Base-by-base conservation (phyloP, 2,797 vertebrate genomes). In the Propithecus deckenii region DNA sequence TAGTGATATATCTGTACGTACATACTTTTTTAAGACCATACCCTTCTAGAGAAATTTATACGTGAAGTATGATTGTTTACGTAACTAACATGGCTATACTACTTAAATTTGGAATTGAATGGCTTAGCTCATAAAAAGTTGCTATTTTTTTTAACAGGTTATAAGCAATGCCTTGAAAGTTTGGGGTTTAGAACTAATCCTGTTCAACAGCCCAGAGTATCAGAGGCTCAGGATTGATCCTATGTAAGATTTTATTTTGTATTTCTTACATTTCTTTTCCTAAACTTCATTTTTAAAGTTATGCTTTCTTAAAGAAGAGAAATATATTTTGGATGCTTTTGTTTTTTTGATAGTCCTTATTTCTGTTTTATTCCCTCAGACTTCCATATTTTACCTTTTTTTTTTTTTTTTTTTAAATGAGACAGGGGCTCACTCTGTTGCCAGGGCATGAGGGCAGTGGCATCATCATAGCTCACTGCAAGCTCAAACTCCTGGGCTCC, bases 91-190 rank as follows among this genome's bases (percentile, higher is more conserved):
- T 89, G 23, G 38, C 79, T 98, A 41, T 8, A 52, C 95, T 98
- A 86, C 79, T 98, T 97, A 91, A 90, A 93, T 96, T 97, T 97
- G 84, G 50, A 89, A 92, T 97, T 96, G 65, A 94, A 74, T 94
- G 52, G 9, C 95, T 95, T 96, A 80, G 95, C 92, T 98, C 32
- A 98, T 94, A 76, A 96, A 97, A 98, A 98, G 79, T 86, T 98
- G 43, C 93, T 98, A 0, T 97, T 97, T 98, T 98, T 96, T 88
- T 75, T 61, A 96, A 65, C 98, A 99, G 99, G 99, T 99, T 98
- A 99, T 99, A 99, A 99, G 99, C 98, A 99, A 99, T 98, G 99
- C 99, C 97, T 99, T 99, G 97, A 99, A 99, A 98, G 99, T 99
- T 69, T 99, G 99, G 99, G 99, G 99, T 96, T 99, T 99, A 99